phyloP scores from a whole-genome alignment of 1,140 invertebrate genomes.

The Drosophila trapezifrons region DNA sequence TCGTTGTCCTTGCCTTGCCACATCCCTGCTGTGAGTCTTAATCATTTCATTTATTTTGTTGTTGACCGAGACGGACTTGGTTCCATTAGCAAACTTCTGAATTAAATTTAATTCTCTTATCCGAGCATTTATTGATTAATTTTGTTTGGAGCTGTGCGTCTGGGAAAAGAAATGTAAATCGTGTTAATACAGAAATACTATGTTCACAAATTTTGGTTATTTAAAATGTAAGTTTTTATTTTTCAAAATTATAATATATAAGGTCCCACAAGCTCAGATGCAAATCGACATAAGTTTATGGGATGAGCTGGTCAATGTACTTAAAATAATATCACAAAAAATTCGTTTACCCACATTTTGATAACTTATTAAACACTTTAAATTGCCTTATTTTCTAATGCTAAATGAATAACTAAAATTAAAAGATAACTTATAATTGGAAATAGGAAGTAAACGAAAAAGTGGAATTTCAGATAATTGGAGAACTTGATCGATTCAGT shows the following conservation, averaged over 20 bases:
- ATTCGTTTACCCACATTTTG: conserved; percentile 45
- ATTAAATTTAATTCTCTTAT: not conserved
- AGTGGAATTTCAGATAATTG: not conserved
- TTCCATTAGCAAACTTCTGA: conserved; percentile 3
- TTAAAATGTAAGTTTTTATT: conserved; percentile 46
- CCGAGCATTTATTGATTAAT: not conserved
- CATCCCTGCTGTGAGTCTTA: conserved; percentile 21
- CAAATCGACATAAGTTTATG: conserved; percentile 31
- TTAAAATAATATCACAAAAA: conserved; percentile 83
- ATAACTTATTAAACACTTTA: conserved; percentile 52
- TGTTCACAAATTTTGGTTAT: not conserved
- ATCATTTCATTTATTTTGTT: conserved; percentile 52
- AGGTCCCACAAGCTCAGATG: conserved; percentile 29
- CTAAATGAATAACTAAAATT: conserved; percentile 26
- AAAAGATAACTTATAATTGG: conserved; percentile 35
- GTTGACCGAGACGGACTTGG: not conserved
- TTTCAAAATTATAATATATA: conserved; percentile 42
- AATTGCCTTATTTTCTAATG: conserved; percentile 32
- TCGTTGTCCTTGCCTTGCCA: conserved; percentile 22
- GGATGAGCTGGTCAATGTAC: conserved; percentile 47
- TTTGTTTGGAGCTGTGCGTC: conserved; percentile 28
- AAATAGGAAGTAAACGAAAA: conserved; percentile 20
- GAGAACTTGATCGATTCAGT: conserved; percentile 6
- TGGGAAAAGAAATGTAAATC: conserved; percentile 29
- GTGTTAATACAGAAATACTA: conserved; percentile 3